Evolutionary conservation across 1,140 invertebrate genomes (phyloP), one percentile per base, ranked within the genome.

Genomic region (Drosophila sechellia): DNA sequence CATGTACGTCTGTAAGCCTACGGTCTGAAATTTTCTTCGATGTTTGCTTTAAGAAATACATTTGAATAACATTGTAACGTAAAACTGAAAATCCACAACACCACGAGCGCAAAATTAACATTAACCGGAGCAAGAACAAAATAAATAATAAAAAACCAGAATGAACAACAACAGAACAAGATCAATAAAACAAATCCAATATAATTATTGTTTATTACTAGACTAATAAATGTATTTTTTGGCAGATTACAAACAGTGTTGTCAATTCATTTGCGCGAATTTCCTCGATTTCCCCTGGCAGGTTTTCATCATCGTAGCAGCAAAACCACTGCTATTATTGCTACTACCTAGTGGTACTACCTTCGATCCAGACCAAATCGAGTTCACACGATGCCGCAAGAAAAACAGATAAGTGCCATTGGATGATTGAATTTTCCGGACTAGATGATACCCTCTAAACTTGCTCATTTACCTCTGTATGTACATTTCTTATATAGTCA

Each of bases 151-250:
- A 17, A 66, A 50, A 50, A 50, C 13, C 25, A 50, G 27, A 3
- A 59, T n/a, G 12, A 35, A 49, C 15, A 49, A 58, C 10, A 49
- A 49, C 37, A 57, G 50, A 53, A 39, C 45, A 70, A 71, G 52
- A 71, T 71, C 53, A 72, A 76, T 66, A 65, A 76, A 76, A 68
- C 84, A 79, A 79, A 85, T 77, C 79, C 68, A 77, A 85, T 66
- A 75, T 76, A 76, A 85, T 72, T 86, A 86, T 85, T 85, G 81
- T 85, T 85, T 85, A 86, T 86, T 85, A 75, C 71, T 75, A 86
- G 81, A 85, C 77, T 86, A 85, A 86, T 80, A 74, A 81, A 81
- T 85, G 77, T 85, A 85, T 77, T 81, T 85, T 86, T 85, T 85
- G 81, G 77, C 64, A 85, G 83, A 75, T 65, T 75, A 75, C 15